These are phyloP conservation scores for Sapayoa aenigma DNA, from an alignment of 2,113 vertebrate species.

Conservation along the genomic window DNA sequence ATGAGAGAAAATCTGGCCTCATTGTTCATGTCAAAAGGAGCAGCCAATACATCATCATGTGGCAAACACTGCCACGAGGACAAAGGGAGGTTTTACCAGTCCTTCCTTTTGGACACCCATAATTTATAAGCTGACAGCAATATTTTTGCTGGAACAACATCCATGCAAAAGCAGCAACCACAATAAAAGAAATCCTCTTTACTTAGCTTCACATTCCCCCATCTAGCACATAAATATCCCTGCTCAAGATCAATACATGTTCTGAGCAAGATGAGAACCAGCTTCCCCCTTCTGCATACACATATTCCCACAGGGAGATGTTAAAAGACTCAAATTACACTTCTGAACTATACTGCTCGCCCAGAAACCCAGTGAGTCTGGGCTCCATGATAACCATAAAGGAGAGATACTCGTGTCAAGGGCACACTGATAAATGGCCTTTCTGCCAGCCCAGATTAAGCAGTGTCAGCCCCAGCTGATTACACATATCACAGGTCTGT, in stretches of 20 bases:
- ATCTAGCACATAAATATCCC: not conserved
- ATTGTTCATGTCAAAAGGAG: not conserved
- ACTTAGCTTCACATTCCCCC: not conserved
- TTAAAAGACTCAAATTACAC: not conserved
- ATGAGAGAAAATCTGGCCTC: not conserved
- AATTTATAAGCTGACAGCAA: constrained; percentile 11
- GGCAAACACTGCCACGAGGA: not conserved
- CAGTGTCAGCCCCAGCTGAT: not conserved
- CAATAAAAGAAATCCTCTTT: not conserved
- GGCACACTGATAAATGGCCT: not conserved
- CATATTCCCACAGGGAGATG: not conserved
- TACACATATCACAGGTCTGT: not conserved
- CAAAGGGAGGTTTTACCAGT: constrained; percentile 32
- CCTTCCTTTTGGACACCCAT: not conserved
- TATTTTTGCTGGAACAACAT: not conserved
- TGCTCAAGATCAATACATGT: not conserved
- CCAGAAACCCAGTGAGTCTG: not conserved
- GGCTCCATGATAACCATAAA: not conserved
- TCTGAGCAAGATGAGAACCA: not conserved
- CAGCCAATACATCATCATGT: not conserved
- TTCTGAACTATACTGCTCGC: not conserved
- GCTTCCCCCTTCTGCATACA: not conserved
- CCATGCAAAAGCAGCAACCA: not conserved
- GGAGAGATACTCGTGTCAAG: not conserved
- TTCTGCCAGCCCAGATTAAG: not conserved